phyloP scores from a whole-genome alignment of 2,797 vertebrate species.

The Lacerta agilis region DNA sequence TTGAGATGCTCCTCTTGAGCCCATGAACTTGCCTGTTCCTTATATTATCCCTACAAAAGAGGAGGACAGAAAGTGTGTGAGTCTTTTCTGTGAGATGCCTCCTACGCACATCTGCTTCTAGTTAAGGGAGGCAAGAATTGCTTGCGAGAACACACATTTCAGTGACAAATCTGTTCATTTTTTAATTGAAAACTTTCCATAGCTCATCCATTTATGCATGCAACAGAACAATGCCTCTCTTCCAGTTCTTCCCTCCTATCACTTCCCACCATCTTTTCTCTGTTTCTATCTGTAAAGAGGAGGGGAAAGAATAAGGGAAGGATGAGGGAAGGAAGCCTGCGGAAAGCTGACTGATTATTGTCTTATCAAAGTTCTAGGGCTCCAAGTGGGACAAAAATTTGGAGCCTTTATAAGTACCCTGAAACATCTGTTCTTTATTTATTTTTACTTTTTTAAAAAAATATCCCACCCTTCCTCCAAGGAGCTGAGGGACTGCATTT shows the following conservation, averaged over 20 bases:
- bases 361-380: background rate
- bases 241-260: background rate
- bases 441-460: background rate
- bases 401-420: background rate
- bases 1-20: constrained; percentile 4
- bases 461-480: background rate
- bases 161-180: constrained; percentile 23
- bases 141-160: constrained; percentile 23
- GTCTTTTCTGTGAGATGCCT: constrained; percentile 22
- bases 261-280: background rate
- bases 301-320: no score
- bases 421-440: background rate
- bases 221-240: background rate
- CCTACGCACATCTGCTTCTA: constrained; percentile 34
- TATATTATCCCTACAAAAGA: background rate
- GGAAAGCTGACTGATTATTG: background rate
- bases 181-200: constrained; percentile 22
- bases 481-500: no score
- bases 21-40: background rate
- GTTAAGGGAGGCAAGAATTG: background rate
- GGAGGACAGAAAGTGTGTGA: constrained; percentile 5
- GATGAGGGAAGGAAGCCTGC: background rate
- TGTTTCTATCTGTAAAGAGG: background rate
- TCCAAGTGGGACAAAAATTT: background rate
- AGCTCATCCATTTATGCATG: background rate